A percentile compares a stretch with the other conserved stretches of the same genome.
Evolutionary conservation across 2,888 invertebrate genomes (phyloP).

Genomic region (Diarsia brunnea): DNA sequence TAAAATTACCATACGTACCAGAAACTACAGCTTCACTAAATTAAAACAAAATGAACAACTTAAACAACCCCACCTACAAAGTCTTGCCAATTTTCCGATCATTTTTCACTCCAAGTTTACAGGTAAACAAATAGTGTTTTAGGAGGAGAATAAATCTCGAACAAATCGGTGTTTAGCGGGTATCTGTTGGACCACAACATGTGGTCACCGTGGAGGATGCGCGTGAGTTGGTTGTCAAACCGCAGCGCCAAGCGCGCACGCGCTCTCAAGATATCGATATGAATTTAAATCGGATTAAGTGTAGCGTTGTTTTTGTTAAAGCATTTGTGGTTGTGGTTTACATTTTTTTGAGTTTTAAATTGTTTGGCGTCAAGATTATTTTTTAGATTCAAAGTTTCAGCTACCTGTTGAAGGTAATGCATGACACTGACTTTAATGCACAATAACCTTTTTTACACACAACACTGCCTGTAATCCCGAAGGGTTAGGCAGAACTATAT

Average conservation of each 20-base stretch:
- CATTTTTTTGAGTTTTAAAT: constrained; percentile 20
- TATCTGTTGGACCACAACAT: constrained; percentile 53
- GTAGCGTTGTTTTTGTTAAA: constrained; percentile 66
- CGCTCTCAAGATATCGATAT: constrained; percentile 81
- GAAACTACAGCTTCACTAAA: constrained; percentile 14
- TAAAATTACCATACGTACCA: constrained; percentile 38
- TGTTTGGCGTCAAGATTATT: not conserved
- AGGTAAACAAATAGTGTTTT: constrained; percentile 48
- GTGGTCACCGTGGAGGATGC: constrained; percentile 70
- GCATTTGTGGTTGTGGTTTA: constrained; percentile 52
- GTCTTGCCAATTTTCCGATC: constrained; percentile 31
- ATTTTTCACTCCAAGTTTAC: constrained; percentile 51
- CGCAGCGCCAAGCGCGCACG: constrained; percentile 83
- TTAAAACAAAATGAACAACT: constrained; percentile 37
- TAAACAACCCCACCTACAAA: constrained; percentile 10
- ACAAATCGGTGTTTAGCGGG: constrained; percentile 60
- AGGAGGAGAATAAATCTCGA: constrained; percentile 54
- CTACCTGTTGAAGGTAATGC: not conserved
- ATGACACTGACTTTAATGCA: not conserved
- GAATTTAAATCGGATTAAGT: constrained; percentile 88
- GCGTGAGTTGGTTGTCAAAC: constrained; percentile 81
- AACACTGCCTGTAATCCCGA: too few species aligned
- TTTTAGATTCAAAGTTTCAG: not conserved
- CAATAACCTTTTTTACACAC: too few species aligned
- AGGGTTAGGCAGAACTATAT: too few species aligned